Base-by-base conservation (phyloP, 2,888 invertebrate genomes). In the Pachliopta kotzebuea region DNA sequence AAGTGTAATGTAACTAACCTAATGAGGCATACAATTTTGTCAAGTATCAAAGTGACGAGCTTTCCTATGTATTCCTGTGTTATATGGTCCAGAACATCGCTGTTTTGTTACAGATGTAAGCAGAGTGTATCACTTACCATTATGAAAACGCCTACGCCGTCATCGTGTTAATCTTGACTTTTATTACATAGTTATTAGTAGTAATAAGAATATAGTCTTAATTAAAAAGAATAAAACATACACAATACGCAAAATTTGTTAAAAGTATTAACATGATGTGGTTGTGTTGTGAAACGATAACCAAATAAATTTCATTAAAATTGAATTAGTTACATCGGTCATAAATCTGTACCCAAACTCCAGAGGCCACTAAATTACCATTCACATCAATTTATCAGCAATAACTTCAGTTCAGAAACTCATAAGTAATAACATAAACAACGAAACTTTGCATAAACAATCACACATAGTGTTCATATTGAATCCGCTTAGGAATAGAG, bases 401-500 rank as follows among this genome's bases (percentile, higher is more conserved):
- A 23, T 54, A 57, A 62, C 26, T 65, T 58, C n/a, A 61, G 57
- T 37, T 65, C 61, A 55, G 45, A 57, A 65, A 65, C 57, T 63
- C 49, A 63, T 63, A 63, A 63, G 58, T 65, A 57, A 65, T 65
- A 62, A 62, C 65, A 61, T 57, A 65, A 60, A 65, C 65, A 58
- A 58, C 29, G 11, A 62, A 65, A 66, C 65, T 59, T 66, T 62
- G 62, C 55, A 62, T 62, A 66, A 62, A 66, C 65, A 66, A 61
- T 60, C 54, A 60, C 49, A 65, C 58, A 63, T 60, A 65, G 52
- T 45, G 54, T 65, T 65, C 60, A 65, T 67, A 65, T 65, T 65
- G 67, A 65, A 65, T 60, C 55, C 65, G 65, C 64, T 65, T 67
- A 60, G 65, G 66, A 63, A 63, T 68, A 58, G 68, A 65, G 66